Evolutionary conservation across 2,888 invertebrate species (phyloP).

Genomic region (Drosophila setosimentum): DNA sequence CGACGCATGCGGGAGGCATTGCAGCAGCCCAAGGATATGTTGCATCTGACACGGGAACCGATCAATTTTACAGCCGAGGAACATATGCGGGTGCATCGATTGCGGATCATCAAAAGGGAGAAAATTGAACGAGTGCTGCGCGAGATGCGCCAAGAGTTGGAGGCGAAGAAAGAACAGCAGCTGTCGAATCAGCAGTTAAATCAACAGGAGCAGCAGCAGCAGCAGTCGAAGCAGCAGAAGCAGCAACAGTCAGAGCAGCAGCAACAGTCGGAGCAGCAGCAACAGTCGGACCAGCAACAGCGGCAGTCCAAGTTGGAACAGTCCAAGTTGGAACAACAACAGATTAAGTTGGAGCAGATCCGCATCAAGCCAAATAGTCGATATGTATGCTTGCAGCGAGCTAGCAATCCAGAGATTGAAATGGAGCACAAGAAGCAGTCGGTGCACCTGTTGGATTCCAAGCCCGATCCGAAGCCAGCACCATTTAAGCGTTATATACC

Average conservation of each 20-base stretch:
- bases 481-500: conserved; percentile 56
- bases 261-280: background rate
- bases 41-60: conserved; percentile 59
- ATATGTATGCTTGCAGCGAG: conserved; percentile 40
- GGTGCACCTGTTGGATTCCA: background rate
- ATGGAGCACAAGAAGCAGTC: background rate
- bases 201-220: background rate
- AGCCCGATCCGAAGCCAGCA: background rate
- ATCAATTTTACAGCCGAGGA: conserved; percentile 48
- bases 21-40: conserved; percentile 14
- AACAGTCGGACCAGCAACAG: background rate
- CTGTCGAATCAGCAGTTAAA: background rate
- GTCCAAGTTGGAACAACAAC: background rate
- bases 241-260: background rate
- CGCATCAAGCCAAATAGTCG: conserved; percentile 8
- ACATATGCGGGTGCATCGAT: conserved; percentile 49
- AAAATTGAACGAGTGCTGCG: conserved; percentile 62
- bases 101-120: conserved; percentile 54
- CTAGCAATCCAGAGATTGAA: background rate
- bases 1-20: conserved; percentile 53
- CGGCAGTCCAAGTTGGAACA: background rate
- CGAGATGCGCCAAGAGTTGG: conserved; percentile 54
- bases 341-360: background rate
- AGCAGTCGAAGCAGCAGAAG: background rate
- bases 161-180: conserved; percentile 10